Base-by-base conservation (phyloP, 2,797 vertebrate species). In the Leucoraja ocellata region DNA sequence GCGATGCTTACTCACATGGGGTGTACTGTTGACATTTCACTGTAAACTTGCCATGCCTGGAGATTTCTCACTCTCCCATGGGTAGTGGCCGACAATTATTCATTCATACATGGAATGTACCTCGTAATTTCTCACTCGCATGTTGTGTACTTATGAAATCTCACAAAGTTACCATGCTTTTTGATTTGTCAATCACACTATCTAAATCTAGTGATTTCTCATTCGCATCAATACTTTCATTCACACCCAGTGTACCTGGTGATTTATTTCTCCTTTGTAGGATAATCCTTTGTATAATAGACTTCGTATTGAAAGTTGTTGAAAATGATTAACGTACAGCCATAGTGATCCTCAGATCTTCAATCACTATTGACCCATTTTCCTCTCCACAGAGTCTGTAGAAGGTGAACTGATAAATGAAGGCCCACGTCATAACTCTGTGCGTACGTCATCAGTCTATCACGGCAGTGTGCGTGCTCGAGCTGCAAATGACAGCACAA, bases 401-500 rank as follows among this genome's bases (percentile, higher is more conserved):
- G 90, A 92, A 73, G 39, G 39, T 46, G 90, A 92, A 39, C 90
- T 76, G 10, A 74, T 73, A 58, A 28, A 71, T 92, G 90, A 92
- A 76, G 71, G 36, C 13, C 68, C 90, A 74, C 90, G 73, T 0
- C 90, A 39, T 58, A 76, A 92, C 46, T 92, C 90, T 58, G 73
- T 92, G 68, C 73, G 90, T 74, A 76, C 71, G 23, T 36, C 93
- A 97, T 93, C 97, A 97, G 84, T 88, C n/a, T 93, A 93, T 81
- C 93, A 77, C 93, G 95, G 96, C 94, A 96, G 94, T 93, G 65
- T 97, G 18, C 96, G 96, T 39, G 96, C 97, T 93, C 96, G 97
- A 93, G 97, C 96, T 94, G 96, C 96, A 0, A 98, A 98, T 25
- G 96, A 98, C 93, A 11, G 28, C 25, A 81, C 65, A 39, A 32